Evolutionary conservation across 1,140 invertebrate species (phyloP), one percentile per base, ranked within the genome.

Genomic region (Drosophila truncata): DNA sequence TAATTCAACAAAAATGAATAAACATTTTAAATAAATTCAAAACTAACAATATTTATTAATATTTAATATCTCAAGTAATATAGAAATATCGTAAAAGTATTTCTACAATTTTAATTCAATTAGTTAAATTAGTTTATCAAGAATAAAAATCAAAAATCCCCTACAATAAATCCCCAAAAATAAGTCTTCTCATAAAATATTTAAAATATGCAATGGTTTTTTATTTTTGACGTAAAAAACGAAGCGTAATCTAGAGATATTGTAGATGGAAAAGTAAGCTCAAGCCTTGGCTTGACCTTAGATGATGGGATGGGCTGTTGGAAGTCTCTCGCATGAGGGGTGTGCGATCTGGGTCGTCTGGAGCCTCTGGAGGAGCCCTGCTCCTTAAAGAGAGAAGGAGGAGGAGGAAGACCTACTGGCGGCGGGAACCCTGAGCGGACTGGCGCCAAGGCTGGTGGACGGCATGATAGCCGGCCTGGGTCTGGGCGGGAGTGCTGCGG

Each of bases 401-500:
- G 4, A 25, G 23, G 8, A 54, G 50, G 4, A 16, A 8, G 63
- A 65, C 23, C 63, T 60, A 63, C 27, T 73, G 47, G 23, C 42
- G 69, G 66, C 60, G 59, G 50, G 58, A n/a, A 25, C 59, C 58
- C 44, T 76, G 74, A 11, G 27, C 11, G 46, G 55, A 54, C 63
- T 65, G 76, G 29, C 59, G 67, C 87, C 87, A 91, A 14, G 81
- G 29, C 18, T 85, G 52, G 27, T 83, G 82, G 20, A 64, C 65
- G 33, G 54, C 63, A 47, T 91, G 87, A 29, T 70, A 91, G 57
- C 58, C 74, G 42, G 14, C 65, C 57, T 92, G 91, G 27, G 67
- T 80, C 61, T 92, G 81, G 52, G 91, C 91, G 16, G 91, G 87
- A 4, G 85, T 61, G 59, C 79, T 88, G 54, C 88, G 81, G 27